Evolutionary conservation across 1,140 invertebrate species (phyloP).

Genomic region (Pollicipes pollicipes): DNA sequence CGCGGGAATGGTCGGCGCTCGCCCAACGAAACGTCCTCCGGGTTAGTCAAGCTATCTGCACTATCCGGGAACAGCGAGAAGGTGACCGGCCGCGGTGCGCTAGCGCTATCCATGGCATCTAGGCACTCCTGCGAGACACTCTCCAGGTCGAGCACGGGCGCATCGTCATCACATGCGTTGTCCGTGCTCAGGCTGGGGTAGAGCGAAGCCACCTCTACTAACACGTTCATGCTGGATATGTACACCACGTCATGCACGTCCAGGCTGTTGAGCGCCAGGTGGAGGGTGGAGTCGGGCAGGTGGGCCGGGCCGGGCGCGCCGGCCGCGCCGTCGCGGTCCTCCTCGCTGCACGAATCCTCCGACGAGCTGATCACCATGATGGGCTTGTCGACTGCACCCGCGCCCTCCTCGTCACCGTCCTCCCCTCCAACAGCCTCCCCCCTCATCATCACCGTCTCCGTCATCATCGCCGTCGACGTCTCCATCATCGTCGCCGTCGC

Average conservation of each 20-base stretch:
- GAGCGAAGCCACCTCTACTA: background rate
- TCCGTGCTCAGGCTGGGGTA: background rate
- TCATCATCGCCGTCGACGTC: background rate
- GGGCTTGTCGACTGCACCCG: background rate
- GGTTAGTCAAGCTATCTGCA: background rate
- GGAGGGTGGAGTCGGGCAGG: background rate
- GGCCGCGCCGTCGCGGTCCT: background rate
- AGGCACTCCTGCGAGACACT: background rate
- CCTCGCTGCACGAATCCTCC: background rate
- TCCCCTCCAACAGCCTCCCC: background rate
- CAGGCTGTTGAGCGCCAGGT: background rate
- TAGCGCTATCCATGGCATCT: background rate
- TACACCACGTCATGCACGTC: background rate
- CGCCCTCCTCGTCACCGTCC: background rate
- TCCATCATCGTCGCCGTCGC: background rate
- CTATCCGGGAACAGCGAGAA: background rate
- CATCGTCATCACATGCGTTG: background rate
- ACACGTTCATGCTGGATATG: slow-evolving; percentile 1
- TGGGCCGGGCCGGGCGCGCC: too few relatives aligned
- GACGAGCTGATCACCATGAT: background rate
- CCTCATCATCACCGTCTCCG: too few relatives aligned
- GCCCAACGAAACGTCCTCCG: background rate
- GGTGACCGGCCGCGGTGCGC: background rate
- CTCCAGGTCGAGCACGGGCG: background rate
- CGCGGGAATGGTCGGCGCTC: too few relatives aligned